Percentiles rank a stretch among this genome's conserved stretches.
These are phyloP conservation scores for Propithecus deckenii DNA, from an alignment of 2,797 vertebrate species.

Conservation along the genomic window DNA sequence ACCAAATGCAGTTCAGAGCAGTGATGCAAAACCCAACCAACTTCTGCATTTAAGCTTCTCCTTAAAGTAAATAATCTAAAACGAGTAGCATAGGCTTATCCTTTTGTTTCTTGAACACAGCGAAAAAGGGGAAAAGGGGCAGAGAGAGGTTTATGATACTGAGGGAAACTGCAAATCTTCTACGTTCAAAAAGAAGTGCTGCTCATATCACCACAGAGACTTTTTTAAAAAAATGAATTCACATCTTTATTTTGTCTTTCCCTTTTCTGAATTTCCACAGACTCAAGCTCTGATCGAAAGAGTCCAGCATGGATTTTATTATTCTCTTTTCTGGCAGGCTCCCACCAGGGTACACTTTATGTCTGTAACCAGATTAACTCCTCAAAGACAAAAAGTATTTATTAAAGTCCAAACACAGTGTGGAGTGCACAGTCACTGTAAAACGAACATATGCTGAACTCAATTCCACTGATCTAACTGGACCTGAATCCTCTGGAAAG, in stretches of 20 bases:
- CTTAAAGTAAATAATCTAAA: background rate
- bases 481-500: background rate
- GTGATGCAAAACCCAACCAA: background rate
- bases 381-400: slow-evolving; percentile 10
- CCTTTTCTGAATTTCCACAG: background rate
- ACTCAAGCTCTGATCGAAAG: slow-evolving; percentile 1
- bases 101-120: background rate
- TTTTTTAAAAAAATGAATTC: slow-evolving; percentile 3
- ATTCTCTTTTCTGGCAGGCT: background rate
- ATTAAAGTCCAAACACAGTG: background rate
- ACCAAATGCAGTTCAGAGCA: background rate
- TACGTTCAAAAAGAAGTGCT: background rate
- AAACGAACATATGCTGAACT: background rate
- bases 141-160: background rate
- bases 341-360: background rate
- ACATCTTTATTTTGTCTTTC: slow-evolving; percentile 15
- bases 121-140: background rate
- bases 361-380: slow-evolving; percentile 28
- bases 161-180: background rate
- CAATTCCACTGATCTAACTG: background rate
- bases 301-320: background rate
- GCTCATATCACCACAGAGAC: background rate
- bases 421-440: background rate
- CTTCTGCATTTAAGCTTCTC: background rate
- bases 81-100: background rate